Evolutionary conservation across 2,888 invertebrate species (phyloP).

Genomic region (Hyalella azteca): DNA sequence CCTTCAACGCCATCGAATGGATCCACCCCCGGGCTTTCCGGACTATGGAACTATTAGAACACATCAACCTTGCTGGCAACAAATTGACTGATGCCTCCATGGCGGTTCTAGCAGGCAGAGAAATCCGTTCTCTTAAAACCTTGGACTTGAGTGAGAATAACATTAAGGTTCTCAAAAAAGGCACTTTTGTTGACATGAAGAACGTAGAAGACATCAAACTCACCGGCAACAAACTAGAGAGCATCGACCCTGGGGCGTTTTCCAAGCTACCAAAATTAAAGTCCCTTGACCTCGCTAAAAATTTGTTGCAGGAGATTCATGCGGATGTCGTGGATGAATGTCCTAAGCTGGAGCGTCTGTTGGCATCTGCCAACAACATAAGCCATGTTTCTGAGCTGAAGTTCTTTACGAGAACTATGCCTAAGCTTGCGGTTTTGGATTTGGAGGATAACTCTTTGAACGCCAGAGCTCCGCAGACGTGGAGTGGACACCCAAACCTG

Average conservation of each 20-base stretch:
- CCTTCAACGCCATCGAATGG: slow-evolving; percentile 76
- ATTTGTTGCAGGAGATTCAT: slow-evolving; percentile 62
- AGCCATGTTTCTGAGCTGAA: slow-evolving; percentile 44
- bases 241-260: slow-evolving; percentile 75
- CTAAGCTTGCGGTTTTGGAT: slow-evolving; percentile 53
- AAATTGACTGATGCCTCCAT: slow-evolving; percentile 68
- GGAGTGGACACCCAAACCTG: slow-evolving; percentile 47
- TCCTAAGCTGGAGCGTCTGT: slow-evolving; percentile 51
- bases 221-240: slow-evolving; percentile 75
- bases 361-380: slow-evolving; percentile 55
- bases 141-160: slow-evolving; percentile 79
- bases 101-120: slow-evolving; percentile 52
- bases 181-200: slow-evolving; percentile 55
- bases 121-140: slow-evolving; percentile 70
- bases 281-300: slow-evolving; percentile 76
- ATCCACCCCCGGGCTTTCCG: slow-evolving; percentile 80
- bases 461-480: not conserved
- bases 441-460: slow-evolving; percentile 58
- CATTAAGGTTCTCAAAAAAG: slow-evolving; percentile 63
- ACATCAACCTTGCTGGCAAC: slow-evolving; percentile 75
- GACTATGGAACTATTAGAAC: slow-evolving; percentile 69
- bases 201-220: slow-evolving; percentile 69
- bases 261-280: slow-evolving; percentile 73
- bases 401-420: slow-evolving; percentile 44
- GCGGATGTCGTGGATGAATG: slow-evolving; percentile 44